phyloP scores from a whole-genome alignment of 2,113 vertebrate genomes.

The Xenopus laevis region DNA sequence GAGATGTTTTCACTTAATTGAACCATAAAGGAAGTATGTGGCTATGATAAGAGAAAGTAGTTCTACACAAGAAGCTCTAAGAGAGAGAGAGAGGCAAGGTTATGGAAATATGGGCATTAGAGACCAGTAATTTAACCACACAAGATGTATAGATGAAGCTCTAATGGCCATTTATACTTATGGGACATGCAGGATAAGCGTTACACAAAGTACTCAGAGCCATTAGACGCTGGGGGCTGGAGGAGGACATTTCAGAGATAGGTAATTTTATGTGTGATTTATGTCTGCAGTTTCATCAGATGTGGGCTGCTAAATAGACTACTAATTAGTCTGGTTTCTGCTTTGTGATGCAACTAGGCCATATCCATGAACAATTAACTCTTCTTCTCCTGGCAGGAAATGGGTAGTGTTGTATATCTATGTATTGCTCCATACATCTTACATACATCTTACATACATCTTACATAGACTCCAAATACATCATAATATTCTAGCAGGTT shows the following conservation, averaged over 20 bases:
- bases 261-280: conserved; percentile 33
- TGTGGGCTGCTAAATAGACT: conserved; percentile 9
- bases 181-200: conserved; percentile 16
- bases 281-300: conserved; percentile 25
- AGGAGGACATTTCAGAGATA: not conserved
- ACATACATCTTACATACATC: too few species aligned
- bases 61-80: not conserved
- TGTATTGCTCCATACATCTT: too few species aligned
- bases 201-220: conserved; percentile 33
- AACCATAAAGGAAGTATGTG: not conserved
- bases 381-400: not conserved
- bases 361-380: conserved; percentile 4
- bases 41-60: not conserved
- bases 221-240: conserved; percentile 16
- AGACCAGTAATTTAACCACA: conserved; percentile 20
- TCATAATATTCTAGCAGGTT: too few species aligned
- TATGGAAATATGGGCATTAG: conserved; percentile 18
- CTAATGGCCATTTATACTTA: conserved; percentile 30
- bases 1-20: too few species aligned
- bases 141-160: conserved; percentile 6
- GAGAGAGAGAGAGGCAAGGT: conserved; percentile 16
- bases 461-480: too few species aligned
- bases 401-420: not conserved
- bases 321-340: conserved; percentile 5
- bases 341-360: not conserved